These are phyloP conservation scores for Adelges cooleyi DNA, from an alignment of 1,140 invertebrate species.

Conservation along the genomic window DNA sequence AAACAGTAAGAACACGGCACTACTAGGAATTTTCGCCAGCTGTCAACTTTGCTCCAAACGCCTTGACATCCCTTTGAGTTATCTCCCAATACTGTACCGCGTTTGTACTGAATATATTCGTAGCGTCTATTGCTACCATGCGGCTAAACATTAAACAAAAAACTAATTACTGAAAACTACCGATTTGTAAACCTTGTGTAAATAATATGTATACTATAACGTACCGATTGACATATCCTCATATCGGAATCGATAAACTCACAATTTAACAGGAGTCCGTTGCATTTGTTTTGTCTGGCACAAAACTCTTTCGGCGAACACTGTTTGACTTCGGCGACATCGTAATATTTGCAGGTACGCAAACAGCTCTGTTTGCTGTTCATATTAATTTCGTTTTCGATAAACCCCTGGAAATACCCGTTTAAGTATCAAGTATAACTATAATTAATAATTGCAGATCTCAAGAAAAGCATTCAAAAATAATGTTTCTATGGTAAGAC, in stretches of 20 bases:
- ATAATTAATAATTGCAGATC: too few species aligned
- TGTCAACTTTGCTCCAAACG: conserved; percentile 61
- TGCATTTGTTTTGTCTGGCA: conserved; percentile 51
- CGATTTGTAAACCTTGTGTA: not conserved
- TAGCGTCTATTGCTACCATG: conserved; percentile 46
- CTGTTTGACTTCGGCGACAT: conserved; percentile 48
- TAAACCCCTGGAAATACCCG: conserved; percentile 50
- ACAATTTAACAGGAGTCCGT: conserved; percentile 63
- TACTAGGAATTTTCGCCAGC: conserved; percentile 71
- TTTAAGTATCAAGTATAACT: too few species aligned
- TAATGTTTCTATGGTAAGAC: too few species aligned
- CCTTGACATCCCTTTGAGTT: conserved; percentile 43
- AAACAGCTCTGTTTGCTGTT: conserved; percentile 58
- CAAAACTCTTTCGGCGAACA: conserved; percentile 63
- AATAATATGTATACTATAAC: conserved; percentile 32
- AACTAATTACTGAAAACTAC: too few species aligned
- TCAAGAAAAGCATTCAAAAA: too few species aligned
- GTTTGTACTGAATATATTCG: conserved; percentile 73
- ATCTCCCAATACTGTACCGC: conserved; percentile 53
- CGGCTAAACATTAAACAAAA: not conserved
- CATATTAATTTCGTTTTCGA: conserved; percentile 78
- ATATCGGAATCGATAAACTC: conserved; percentile 72
- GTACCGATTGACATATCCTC: conserved; percentile 64
- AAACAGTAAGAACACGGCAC: conserved; percentile 83
- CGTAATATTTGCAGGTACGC: conserved; percentile 69